Percentiles rank a stretch among this genome's conserved stretches.
phyloP scores from a whole-genome alignment of 1,140 invertebrate species.

The Drosophila orosa region DNA sequence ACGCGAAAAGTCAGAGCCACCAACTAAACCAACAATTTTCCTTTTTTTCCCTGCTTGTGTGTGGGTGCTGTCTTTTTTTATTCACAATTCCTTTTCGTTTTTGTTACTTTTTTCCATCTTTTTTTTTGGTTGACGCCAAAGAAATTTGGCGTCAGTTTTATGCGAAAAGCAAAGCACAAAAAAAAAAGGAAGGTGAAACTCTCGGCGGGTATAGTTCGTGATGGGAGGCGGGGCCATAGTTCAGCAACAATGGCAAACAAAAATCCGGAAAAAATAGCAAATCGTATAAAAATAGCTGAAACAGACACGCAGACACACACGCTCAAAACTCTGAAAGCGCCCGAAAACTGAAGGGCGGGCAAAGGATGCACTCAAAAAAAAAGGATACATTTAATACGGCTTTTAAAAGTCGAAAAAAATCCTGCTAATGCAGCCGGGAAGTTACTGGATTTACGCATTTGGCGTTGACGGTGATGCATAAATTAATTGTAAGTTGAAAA shows the following conservation, averaged over 20 bases:
- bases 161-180: constrained; percentile 54
- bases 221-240: constrained; percentile 1
- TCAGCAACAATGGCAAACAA: constrained; percentile 74
- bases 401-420: background rate
- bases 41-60: constrained; percentile 13
- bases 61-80: constrained; percentile 38
- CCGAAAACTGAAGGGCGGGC: constrained; percentile 4
- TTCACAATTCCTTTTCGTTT: constrained; percentile 2
- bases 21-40: constrained; percentile 56
- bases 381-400: background rate
- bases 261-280: constrained; percentile 80
- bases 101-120: constrained; percentile 1
- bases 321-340: constrained; percentile 30
- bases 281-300: constrained; percentile 77
- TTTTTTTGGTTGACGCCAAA: constrained; percentile 78
- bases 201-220: constrained; percentile 12
- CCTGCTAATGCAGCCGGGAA: too few relatives aligned
- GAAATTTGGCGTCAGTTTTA: constrained; percentile 81
- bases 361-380: constrained; percentile 20
- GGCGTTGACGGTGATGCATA: too few relatives aligned
- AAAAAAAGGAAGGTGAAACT: constrained; percentile 52
- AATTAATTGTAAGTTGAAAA: background rate
- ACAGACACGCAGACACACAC: constrained; percentile 54
- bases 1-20: constrained; percentile 65
- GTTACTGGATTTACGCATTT: too few relatives aligned